phyloP scores from a whole-genome alignment of 1,140 invertebrate genomes.

The Apocrypta bakeri region DNA sequence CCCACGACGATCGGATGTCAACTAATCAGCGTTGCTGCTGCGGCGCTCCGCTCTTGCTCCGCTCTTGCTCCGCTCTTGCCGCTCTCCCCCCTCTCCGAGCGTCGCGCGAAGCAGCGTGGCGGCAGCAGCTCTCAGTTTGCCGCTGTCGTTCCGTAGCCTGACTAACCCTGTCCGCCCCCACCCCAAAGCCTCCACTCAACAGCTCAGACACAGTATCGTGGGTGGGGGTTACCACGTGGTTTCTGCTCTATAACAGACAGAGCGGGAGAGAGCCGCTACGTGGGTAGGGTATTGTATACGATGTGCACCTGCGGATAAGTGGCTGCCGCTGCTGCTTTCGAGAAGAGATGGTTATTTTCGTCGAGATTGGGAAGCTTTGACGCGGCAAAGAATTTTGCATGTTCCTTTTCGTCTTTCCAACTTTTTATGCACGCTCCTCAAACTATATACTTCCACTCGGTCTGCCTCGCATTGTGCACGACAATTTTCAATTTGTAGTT shows the following conservation, averaged over 20 bases:
- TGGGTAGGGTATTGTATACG: neutral
- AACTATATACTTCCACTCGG: neutral
- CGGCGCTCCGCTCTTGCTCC: neutral
- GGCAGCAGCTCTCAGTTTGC: constrained; percentile 5
- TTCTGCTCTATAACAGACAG: neutral
- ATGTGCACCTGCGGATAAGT: constrained; percentile 1
- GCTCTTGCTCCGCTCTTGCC: neutral
- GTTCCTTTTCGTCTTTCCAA: neutral
- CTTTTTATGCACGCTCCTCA: too few species aligned
- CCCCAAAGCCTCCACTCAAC: constrained; percentile 38
- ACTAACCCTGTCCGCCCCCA: constrained; percentile 42
- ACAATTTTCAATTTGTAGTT: neutral
- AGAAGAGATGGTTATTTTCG: neutral
- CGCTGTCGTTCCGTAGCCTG: constrained; percentile 29
- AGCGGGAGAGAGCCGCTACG: neutral
- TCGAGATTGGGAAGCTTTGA: neutral
- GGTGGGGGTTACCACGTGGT: constrained; percentile 52
- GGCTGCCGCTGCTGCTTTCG: neutral
- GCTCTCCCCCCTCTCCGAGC: neutral
- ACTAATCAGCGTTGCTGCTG: constrained; percentile 60
- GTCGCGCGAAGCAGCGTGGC: neutral
- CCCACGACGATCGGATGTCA: constrained; percentile 63
- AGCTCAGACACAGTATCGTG: neutral
- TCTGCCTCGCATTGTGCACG: neutral
- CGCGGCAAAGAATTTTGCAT: neutral